Evolutionary conservation across 2,888 invertebrate genomes (phyloP).

Genomic region (Ophion costatus): DNA sequence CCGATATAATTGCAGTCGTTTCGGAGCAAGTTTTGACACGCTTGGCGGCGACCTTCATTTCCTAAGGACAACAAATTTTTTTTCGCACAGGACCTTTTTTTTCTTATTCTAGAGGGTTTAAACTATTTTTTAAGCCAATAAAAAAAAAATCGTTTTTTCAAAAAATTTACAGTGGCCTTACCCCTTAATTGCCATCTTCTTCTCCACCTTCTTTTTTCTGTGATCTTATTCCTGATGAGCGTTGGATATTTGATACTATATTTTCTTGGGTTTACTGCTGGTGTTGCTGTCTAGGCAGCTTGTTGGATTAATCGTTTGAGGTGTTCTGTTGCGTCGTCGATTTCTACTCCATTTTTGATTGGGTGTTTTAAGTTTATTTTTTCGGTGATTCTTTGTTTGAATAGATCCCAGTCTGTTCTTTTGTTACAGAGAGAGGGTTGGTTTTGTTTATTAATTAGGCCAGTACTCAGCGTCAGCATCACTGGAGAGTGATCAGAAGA

Average conservation of each 20-base stretch:
- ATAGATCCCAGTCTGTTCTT: constrained; percentile 62
- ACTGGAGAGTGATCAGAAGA: background rate
- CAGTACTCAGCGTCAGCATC: constrained; percentile 4
- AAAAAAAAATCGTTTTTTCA: too few species aligned
- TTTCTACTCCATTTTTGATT: constrained; percentile 61
- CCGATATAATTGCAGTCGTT: too few species aligned
- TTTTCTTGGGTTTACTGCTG: constrained; percentile 24
- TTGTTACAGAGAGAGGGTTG: constrained; percentile 54
- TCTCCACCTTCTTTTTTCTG: constrained; percentile 19
- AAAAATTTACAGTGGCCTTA: too few species aligned
- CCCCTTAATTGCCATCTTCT: background rate
- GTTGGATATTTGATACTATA: background rate
- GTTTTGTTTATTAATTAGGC: constrained; percentile 47
- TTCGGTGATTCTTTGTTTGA: constrained; percentile 48
- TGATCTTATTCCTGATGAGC: constrained; percentile 30
- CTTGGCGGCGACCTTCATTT: too few species aligned
- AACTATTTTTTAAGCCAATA: too few species aligned
- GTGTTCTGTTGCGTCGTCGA: constrained; percentile 60
- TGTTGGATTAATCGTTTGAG: constrained; percentile 57
- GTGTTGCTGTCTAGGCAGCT: constrained; percentile 61
- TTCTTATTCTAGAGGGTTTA: too few species aligned
- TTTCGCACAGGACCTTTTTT: too few species aligned
- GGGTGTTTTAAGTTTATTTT: constrained; percentile 52
- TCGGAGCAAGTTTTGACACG: too few species aligned
- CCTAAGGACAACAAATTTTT: too few species aligned